A percentile compares a stretch with the other conserved stretches of the same genome.
Evolutionary conservation across 2,888 invertebrate genomes (phyloP).

Genomic region (Rapana venosa): DNA sequence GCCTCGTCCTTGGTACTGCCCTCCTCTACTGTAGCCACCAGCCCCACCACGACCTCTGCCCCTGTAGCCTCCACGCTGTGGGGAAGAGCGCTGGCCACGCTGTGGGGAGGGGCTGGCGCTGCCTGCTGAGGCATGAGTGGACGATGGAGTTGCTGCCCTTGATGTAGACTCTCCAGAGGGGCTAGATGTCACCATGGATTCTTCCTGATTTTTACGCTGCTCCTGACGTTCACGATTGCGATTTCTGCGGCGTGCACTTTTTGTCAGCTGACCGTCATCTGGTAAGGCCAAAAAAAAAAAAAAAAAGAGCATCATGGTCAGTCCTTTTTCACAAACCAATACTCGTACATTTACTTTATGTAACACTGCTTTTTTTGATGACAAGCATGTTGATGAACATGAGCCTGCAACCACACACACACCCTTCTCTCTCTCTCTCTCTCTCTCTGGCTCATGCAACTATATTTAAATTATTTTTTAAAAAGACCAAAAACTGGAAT

Average conservation of each 20-base stretch:
- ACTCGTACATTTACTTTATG: no score
- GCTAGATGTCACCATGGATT: neutral
- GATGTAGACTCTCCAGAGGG: neutral
- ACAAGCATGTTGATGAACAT: no score
- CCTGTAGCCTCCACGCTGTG: neutral
- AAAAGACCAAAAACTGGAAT: no score
- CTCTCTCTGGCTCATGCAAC: no score
- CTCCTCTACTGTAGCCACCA: neutral
- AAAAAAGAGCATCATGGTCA: neutral
- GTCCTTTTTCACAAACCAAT: no score
- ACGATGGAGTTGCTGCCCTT: slow-evolving; percentile 19
- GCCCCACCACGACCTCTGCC: neutral
- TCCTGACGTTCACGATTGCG: slow-evolving; percentile 23
- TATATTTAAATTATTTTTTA: no score
- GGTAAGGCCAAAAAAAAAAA: neutral
- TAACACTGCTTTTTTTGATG: no score
- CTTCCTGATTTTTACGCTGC: slow-evolving; percentile 27
- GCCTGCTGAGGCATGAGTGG: slow-evolving; percentile 17
- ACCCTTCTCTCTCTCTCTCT: no score
- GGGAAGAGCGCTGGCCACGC: slow-evolving; percentile 21
- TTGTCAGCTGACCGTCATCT: slow-evolving; percentile 2
- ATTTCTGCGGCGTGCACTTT: slow-evolving; percentile 21
- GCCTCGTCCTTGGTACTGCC: slow-evolving; percentile 10
- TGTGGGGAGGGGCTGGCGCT: slow-evolving; percentile 34
- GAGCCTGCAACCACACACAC: no score